Evolutionary conservation across 2,888 invertebrate species (phyloP), one percentile per base, ranked within the genome.

Genomic region (Andrena bicolor): DNA sequence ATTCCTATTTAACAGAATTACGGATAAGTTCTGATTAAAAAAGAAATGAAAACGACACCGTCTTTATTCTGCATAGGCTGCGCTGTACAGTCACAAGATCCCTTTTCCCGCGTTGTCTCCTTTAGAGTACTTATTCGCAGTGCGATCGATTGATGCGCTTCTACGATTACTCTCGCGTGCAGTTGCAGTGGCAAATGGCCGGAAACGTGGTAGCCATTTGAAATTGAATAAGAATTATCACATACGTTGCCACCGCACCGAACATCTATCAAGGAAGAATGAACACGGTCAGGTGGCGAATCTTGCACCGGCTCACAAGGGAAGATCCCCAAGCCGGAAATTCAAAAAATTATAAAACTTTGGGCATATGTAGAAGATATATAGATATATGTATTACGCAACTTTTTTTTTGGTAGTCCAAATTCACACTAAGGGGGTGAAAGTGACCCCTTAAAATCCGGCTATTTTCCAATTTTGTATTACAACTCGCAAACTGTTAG

Each of bases 211-310:
- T 51, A 16, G 23, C 72, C 70, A 51, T 32, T 72, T 89, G 75
- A 66, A 91, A 90, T 73, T 91, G 90, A 20, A 91, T 76, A 30
- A 90, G 83, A 76, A 91, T 89, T 26, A 91, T 86, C 69, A 91
- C 76, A 30, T 90, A 90, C 5, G 90, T 89, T 0, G 80, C 80
- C 60, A 84, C 77, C 3, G 88, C 84, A 13, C 82, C 80, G 58
- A 86, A 35, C 64, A 90, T 79, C 91, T 91, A 66, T 35, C 20
- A 68, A 75, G 65, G 28, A 76, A 72, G 82, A 66, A 35, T 20
- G 20, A 48, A 20, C 13, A 32, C n/a, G 56, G 20, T 16, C 56
- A 75, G 32, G 20, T 41, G 41, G 41, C 5, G 16, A 41, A 16
- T 41, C 16, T 5, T 41, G 16, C 41, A 16, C 16, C 41, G 41